phyloP scores from a whole-genome alignment of 1,140 invertebrate species.

The Apis florea region DNA sequence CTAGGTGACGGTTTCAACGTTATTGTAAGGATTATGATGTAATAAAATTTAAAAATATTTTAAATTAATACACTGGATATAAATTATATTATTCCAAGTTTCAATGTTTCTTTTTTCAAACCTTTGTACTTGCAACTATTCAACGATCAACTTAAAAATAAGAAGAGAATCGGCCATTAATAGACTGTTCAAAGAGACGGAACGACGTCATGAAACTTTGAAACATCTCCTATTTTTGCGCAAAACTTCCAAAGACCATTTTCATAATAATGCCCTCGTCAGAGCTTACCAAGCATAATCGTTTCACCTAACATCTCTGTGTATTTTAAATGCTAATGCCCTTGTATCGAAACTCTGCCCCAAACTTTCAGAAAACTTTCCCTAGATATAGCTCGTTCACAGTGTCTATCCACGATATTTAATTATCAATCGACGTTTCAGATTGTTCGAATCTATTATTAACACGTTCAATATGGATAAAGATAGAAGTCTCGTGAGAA shows the following conservation, averaged over 20 bases:
- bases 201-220: background rate
- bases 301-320: background rate
- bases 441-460: too few species aligned
- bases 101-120: too few species aligned
- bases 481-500: too few species aligned
- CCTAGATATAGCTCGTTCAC: background rate
- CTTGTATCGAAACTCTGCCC: background rate
- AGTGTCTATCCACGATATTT: background rate
- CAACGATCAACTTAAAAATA: background rate
- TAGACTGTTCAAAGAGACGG: background rate
- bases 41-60: too few species aligned
- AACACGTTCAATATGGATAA: too few species aligned
- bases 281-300: background rate
- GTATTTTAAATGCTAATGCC: constrained; percentile 3
- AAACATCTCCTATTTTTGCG: background rate
- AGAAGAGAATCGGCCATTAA: background rate
- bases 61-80: too few species aligned
- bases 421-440: background rate
- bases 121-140: too few species aligned
- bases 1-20: too few species aligned
- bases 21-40: too few species aligned
- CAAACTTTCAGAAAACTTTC: background rate
- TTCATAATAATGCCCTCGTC: background rate
- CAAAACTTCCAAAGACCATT: background rate
- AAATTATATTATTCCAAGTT: too few species aligned